These are phyloP conservation scores for Tineola bisselliella DNA, from an alignment of 2,888 invertebrate species.

Conservation along the genomic window DNA sequence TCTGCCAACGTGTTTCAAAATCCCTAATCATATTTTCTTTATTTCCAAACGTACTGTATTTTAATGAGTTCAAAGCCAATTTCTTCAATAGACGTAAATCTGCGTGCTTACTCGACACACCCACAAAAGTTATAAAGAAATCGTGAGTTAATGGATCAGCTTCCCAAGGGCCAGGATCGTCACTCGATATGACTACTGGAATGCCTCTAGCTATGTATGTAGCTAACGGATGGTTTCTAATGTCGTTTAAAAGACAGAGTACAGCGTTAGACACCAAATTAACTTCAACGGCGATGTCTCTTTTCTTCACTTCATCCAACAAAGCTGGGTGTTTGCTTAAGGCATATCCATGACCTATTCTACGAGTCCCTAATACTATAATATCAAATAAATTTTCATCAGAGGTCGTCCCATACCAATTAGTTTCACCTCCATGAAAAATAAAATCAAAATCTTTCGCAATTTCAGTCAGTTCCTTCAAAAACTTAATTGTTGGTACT, in stretches of 20 bases:
- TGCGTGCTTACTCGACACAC: conserved; percentile 74
- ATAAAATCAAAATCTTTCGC: conserved; percentile 70
- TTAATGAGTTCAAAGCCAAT: conserved; percentile 77
- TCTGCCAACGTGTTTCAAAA: conserved; percentile 51
- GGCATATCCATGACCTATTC: no score
- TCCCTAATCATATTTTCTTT: conserved; percentile 42
- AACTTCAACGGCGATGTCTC: no score
- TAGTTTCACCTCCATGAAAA: no score
- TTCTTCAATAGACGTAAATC: conserved; percentile 78
- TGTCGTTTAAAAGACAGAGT: no score
- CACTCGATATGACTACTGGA: conserved; percentile 73
- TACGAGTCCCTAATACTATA: no score
- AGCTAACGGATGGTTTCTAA: conserved; percentile 73
- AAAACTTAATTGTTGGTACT: conserved; percentile 66
- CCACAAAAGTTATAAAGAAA: conserved; percentile 81
- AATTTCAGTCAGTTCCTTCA: conserved; percentile 58
- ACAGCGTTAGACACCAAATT: no score
- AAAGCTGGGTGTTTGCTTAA: no score
- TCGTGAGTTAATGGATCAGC: conserved; percentile 73
- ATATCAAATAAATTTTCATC: no score
- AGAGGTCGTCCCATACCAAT: no score
- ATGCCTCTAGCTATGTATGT: conserved; percentile 66
- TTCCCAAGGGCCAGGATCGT: conserved; percentile 75
- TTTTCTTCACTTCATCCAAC: no score
- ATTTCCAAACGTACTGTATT: conserved; percentile 69